Evolutionary conservation across 2,113 vertebrate genomes (phyloP), one percentile per base, ranked within the genome.

Genomic region (Dryoscopus gambensis): DNA sequence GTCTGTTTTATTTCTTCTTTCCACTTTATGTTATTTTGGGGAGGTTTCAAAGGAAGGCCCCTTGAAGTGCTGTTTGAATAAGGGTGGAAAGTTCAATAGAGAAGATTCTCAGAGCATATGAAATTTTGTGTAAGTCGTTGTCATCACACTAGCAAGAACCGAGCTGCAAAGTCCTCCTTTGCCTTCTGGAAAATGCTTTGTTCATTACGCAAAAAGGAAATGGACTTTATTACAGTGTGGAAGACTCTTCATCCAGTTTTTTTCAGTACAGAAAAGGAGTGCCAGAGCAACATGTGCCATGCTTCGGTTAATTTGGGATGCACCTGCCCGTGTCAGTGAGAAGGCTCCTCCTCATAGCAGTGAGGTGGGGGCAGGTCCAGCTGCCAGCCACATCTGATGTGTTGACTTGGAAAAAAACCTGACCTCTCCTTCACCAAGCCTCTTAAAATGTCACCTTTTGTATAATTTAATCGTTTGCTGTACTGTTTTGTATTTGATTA

Each of bases 1-100:
- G 91, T 93, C 94, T 94, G 68, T 52, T 96, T 95, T 46, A 64
- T 94, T 92, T 86, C 71, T 89, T 27, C 59, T 80, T 87, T 79
- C 42, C 23, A 37, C 33, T 89, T 93, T 56, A 46, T 71, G 19
- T 73, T 93, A 27, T 87, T 90, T 5, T 65, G 78, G 79, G 89
- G 84, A 73, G 31, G 19, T 91, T 82, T 87, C 68, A 57, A 67
- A 85, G 35, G 40, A 64, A 79, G 39, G 13, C 16, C 64, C 11
- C 35, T 21, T 4, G 7, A 63, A 92, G 27, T 52, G n/a, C 57
- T 65, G 3, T 69, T 68, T 70, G 59, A 89, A 39, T 46, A 42
- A 74, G 20, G 30, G 10, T 79, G 42, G 21, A 94, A 82, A 39
- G 21, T 86, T 85, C 7, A 1, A 11, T n/a, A 59, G 52, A 60